Evolutionary conservation across 2,113 vertebrate species (phyloP).

Genomic region (Leucopsar rothschildi): DNA sequence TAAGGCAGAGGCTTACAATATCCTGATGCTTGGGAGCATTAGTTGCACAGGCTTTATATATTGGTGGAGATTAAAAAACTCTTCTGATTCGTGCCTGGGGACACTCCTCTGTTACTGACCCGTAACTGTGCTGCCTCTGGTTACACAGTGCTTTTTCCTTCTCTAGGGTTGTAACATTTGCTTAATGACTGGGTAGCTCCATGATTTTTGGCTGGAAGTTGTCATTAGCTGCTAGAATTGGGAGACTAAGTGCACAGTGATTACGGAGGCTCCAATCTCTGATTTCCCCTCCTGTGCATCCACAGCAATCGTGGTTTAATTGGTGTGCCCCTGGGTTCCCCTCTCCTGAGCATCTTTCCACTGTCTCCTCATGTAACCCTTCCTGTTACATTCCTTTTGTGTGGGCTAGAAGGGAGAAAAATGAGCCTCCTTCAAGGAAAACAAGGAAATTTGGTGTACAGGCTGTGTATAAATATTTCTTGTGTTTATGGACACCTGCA

Average conservation of each 20-base stretch:
- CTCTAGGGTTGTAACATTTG: slow-evolving; percentile 4
- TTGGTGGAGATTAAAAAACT: neutral
- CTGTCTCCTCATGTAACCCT: neutral
- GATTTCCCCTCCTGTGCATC: neutral
- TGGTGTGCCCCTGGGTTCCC: neutral
- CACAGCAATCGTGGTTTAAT: neutral
- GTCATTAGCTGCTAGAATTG: slow-evolving; percentile 27
- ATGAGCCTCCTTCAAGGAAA: neutral
- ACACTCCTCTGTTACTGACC: neutral
- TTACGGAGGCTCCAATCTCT: slow-evolving; percentile 4
- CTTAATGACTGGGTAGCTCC: slow-evolving; percentile 29
- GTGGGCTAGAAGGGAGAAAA: neutral
- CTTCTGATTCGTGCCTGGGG: neutral
- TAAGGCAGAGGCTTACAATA: neutral
- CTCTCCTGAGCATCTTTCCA: neutral
- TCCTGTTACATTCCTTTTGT: neutral
- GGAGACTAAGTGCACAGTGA: neutral
- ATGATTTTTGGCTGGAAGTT: slow-evolving; percentile 44
- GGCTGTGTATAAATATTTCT: neutral
- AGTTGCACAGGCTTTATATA: neutral
- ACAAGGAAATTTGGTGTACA: neutral
- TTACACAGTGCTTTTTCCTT: neutral
- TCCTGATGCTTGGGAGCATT: neutral
- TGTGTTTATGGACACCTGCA: neutral
- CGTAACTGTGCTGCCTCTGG: neutral